Conservation (phyloP, 2,888 invertebrate genomes). For the Callyntrura guangdongensis region DNA sequence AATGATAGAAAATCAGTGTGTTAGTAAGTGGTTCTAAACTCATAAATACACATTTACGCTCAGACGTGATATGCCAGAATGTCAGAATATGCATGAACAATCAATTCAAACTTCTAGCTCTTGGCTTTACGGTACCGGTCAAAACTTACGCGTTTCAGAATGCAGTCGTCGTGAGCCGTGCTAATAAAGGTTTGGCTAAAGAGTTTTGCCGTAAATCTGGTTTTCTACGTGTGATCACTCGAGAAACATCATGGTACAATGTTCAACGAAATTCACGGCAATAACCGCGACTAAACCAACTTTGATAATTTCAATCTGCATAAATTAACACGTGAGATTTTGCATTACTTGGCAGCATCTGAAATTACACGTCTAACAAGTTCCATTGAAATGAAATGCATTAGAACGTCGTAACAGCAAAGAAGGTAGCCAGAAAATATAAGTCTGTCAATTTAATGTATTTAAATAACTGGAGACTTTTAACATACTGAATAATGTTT, state of each 20-base stretch:
- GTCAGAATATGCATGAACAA: constrained; percentile 7
- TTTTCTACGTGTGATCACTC: background rate
- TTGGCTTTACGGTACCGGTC: background rate
- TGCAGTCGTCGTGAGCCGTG: background rate
- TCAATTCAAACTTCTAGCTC: background rate
- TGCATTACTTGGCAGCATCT: background rate
- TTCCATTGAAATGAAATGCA: too few species aligned
- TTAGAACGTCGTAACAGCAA: background rate
- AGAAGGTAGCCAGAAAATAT: too few species aligned
- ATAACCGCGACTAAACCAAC: background rate
- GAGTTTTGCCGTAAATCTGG: background rate
- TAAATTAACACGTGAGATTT: background rate
- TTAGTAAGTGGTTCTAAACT: background rate
- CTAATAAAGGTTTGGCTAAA: background rate
- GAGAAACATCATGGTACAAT: background rate
- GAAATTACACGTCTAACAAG: too few species aligned
- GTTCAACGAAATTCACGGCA: background rate
- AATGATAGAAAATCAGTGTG: background rate
- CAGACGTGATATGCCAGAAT: constrained; percentile 23
- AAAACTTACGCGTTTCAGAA: background rate
- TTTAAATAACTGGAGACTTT: too few species aligned
- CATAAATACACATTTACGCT: background rate
- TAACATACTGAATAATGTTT: too few species aligned
- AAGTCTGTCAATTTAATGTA: too few species aligned
- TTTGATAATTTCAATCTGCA: background rate